These are phyloP conservation scores for Urocitellus parryii DNA, from an alignment of 2,113 vertebrate genomes.

Conservation along the genomic window DNA sequence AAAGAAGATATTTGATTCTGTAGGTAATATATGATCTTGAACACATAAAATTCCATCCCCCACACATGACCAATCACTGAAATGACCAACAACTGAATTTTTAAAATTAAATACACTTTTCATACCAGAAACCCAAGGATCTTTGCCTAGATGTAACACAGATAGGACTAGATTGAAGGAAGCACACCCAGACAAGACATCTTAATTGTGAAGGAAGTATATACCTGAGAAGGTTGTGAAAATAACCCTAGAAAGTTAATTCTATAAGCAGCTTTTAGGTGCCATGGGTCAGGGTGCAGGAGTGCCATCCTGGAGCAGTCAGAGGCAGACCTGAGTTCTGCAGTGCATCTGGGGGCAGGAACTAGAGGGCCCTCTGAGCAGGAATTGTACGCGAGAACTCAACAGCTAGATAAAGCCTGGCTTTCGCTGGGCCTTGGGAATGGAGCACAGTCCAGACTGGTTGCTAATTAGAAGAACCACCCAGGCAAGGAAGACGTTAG, in stretches of 20 bases:
- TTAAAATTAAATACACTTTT: background rate
- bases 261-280: background rate
- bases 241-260: background rate
- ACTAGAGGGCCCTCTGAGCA: background rate
- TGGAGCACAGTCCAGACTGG: background rate
- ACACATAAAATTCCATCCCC: background rate
- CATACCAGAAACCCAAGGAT: background rate
- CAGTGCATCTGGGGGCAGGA: accelerated
- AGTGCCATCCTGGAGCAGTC: too few relatives aligned
- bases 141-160: background rate
- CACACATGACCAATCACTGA: background rate
- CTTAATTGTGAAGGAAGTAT: background rate
- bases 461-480: background rate
- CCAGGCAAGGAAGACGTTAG: background rate
- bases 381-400: background rate
- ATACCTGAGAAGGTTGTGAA: background rate
- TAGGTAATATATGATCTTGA: background rate
- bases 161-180: background rate
- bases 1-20: background rate
- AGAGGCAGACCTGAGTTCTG: background rate
- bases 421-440: background rate
- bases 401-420: background rate
- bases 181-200: background rate
- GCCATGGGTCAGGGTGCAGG: accelerated
- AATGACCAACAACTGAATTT: background rate